Percentiles rank a stretch among this genome's conserved stretches.
These are phyloP conservation scores for Brachynemurus nebulosus DNA, from an alignment of 2,888 invertebrate species.

Conservation along the genomic window DNA sequence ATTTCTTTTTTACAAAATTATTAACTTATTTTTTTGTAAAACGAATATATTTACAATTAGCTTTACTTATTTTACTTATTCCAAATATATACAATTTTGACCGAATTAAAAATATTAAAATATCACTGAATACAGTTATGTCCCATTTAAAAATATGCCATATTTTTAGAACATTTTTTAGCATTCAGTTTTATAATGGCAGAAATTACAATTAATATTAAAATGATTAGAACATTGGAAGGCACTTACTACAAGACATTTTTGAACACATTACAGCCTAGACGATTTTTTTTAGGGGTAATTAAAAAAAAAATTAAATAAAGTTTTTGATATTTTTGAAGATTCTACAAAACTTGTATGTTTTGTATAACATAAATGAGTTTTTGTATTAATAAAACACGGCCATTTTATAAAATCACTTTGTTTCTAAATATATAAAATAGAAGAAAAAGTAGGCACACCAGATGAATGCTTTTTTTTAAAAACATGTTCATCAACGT, in stretches of 20 bases:
- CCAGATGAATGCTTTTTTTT: not conserved
- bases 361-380: no score
- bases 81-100: not conserved
- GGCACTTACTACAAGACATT: constrained; percentile 66
- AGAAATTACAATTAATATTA: constrained; percentile 28
- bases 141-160: not conserved
- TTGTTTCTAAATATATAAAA: not conserved
- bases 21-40: no score
- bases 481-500: not conserved
- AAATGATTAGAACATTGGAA: constrained; percentile 57
- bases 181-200: not conserved
- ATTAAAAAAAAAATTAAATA: no score
- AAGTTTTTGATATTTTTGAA: no score
- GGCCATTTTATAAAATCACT: no score
- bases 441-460: constrained; percentile 6
- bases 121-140: not conserved
- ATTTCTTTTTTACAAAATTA: no score
- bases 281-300: constrained; percentile 32
- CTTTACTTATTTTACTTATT: no score
- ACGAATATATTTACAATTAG: no score
- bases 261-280: constrained; percentile 64
- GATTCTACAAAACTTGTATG: no score
- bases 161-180: not conserved
- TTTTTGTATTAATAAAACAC: no score
- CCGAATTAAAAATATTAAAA: constrained; percentile 1